Evolutionary conservation across 2,888 invertebrate genomes (phyloP).

Genomic region (Rhopalosiphum nymphaeae): DNA sequence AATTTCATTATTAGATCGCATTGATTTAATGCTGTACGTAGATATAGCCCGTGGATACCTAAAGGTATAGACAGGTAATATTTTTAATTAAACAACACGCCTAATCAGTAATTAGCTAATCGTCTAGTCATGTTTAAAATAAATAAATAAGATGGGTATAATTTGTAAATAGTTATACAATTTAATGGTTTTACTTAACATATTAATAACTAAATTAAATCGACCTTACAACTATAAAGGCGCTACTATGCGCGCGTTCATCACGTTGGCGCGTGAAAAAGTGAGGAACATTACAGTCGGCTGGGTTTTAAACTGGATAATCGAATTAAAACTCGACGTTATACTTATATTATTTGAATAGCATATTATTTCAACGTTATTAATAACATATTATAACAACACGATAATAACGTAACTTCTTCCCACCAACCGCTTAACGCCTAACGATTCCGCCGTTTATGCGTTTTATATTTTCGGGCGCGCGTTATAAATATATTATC

Average conservation of each 20-base stretch:
- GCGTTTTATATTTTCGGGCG: neutral
- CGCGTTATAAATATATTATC: neutral
- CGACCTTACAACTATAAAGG: neutral
- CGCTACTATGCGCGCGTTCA: neutral
- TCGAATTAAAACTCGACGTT: neutral
- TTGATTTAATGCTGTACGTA: neutral
- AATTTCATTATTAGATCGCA: neutral
- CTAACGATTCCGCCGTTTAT: neutral
- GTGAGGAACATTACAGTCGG: neutral
- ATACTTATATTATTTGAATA: neutral
- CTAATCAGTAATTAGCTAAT: neutral
- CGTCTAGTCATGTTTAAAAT: neutral
- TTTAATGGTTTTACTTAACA: neutral
- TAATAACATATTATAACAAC: neutral
- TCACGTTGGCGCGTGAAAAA: neutral
- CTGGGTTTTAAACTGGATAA: neutral
- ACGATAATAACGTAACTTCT: neutral
- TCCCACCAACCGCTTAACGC: neutral
- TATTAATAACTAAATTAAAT: conserved; percentile 27
- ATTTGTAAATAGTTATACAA: neutral
- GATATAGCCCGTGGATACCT: neutral
- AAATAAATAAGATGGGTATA: neutral
- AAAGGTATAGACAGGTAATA: neutral
- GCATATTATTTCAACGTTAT: neutral
- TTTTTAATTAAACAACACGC: conserved; percentile 34